Base-by-base conservation (phyloP, 2,113 vertebrate species). In the Lycaon pictus region DNA sequence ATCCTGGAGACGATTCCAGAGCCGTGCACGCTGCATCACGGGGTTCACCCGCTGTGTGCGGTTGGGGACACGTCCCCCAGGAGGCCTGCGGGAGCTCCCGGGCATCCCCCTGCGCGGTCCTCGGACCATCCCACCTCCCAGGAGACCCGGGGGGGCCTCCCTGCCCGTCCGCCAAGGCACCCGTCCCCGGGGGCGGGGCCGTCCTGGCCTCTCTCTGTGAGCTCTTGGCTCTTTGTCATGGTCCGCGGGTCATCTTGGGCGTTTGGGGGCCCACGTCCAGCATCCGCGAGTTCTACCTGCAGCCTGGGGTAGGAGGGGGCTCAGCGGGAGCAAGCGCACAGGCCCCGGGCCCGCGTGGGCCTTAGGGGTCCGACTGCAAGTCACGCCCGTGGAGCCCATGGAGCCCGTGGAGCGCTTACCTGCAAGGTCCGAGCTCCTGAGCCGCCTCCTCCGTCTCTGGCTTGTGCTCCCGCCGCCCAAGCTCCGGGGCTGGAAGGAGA, bases 251-350 rank as follows among this genome's bases (percentile, higher is more conserved):
- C 48, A 13, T 67, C 63, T 29, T 25, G 53, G 53, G 29, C 43
- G 9, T 7, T 58, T 51, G 11, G 62, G 79, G 12, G 15, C 10
- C 65, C 27, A 3, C 2, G 7, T 77, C 7, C 32, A 77, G 62
- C 56, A 3, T 93, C 43, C 20, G 13, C 1, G 9, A 63, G 29
- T 23, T 55, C 43, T 35, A 2, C 22, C 7, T 60, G 3, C 43
- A 65, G 19, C 9, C 16, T 32, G 11, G 23, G n/a, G 37, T 60
- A 10, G 35, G 19, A 51, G 51, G n/a, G 37, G 19, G 22, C 5
- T 16, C 0, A 17, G 23, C 4, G 5, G 43, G 37, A 72, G 15
- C 5, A 51, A 8, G 35, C 13, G 2, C 2, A 8, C 8, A 7
- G 12, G 8, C n/a, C 86, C 71, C 27, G 13, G 35, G 58, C 51